Evolutionary conservation across 2,888 invertebrate genomes (phyloP), one percentile per base, ranked within the genome.

Genomic region (Torymus tubicola): DNA sequence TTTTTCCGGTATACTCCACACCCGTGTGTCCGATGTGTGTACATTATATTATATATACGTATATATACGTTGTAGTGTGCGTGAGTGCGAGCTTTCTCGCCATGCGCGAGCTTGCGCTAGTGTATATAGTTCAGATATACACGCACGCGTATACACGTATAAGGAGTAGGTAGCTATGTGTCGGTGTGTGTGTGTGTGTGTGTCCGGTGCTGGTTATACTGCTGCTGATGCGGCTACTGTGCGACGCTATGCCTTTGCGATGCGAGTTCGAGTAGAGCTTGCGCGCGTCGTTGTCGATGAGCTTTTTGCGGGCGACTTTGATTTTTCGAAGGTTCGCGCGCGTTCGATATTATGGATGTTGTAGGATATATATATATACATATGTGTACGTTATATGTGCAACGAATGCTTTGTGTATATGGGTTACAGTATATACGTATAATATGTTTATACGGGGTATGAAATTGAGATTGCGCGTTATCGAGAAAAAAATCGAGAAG

Each of bases 51-150:
- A 42, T 42, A 31, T 31, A 31, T 31, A 31, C 8, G 31, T 2
- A 3, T 8, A 24, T 24, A 3, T 42, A 42, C 42, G 42, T 42
- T 5, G 8, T 8, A 8, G 42, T 42, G 42, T 42, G 14, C 8
- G 53, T 11, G 55, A 18, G 11, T 18, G 65, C 65, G 67, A 21
- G 70, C 64, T 63, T 52, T 57, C 64, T 64, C 21, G 64, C 31
- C 73, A 57, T 64, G 73, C 64, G 64, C 73, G 42, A 42, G 73
- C 42, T 57, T 58, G 24, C 57, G 31, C 24, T 55, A 2, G 63
- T 24, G n/a, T 69, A 69, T 57, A 69, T 10, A 21, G 16, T 50
- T 4, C 3, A 8, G 1, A 31, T 1, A 24, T 24, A 24, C 13
- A 11, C 65, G 53, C 21, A 67, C 0, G 13, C 21, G 8, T 52